Evolutionary conservation across 2,797 vertebrate species (phyloP).

Genomic region (Tachyglossus aculeatus): DNA sequence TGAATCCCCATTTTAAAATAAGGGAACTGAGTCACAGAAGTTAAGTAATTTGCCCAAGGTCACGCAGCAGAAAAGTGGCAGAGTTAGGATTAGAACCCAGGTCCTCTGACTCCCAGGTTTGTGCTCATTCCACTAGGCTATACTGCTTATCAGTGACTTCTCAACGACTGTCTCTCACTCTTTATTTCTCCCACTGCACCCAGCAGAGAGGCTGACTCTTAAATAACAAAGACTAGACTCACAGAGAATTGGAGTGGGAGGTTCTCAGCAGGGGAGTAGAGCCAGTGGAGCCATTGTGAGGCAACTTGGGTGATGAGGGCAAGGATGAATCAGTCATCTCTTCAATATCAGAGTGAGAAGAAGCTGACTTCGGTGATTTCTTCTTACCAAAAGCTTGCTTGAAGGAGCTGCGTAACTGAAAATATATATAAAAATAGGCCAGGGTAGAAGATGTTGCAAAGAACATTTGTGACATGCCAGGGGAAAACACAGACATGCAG

Average conservation of each 20-base stretch:
- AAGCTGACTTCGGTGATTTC: slow-evolving; percentile 96
- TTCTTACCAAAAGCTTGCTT: slow-evolving; percentile 98
- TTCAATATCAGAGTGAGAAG: slow-evolving; percentile 97
- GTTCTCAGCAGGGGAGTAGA: slow-evolving; percentile 85
- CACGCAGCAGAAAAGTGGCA: not conserved
- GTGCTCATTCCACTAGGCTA: too few species aligned
- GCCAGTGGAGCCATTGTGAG: slow-evolving; percentile 82
- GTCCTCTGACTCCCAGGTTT: not conserved
- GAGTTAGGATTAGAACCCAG: not conserved
- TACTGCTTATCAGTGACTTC: too few species aligned
- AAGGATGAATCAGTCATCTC: slow-evolving; percentile 97
- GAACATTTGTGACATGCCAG: not conserved
- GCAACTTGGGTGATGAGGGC: slow-evolving; percentile 93
- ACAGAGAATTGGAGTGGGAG: slow-evolving; percentile 94
- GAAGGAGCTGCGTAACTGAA: slow-evolving; percentile 96
- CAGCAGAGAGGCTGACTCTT: too few species aligned
- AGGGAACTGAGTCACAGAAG: not conserved
- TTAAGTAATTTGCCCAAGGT: not conserved
- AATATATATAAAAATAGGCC: slow-evolving; percentile 46
- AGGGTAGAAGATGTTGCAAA: not conserved
- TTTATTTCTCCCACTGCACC: too few species aligned
- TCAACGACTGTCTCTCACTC: too few species aligned
- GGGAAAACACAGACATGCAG: slow-evolving; percentile 63
- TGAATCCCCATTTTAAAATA: not conserved
- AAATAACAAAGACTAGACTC: slow-evolving; percentile 54